Conservation (phyloP, 2,797 vertebrate species). For the Artibeus lituratus region DNA sequence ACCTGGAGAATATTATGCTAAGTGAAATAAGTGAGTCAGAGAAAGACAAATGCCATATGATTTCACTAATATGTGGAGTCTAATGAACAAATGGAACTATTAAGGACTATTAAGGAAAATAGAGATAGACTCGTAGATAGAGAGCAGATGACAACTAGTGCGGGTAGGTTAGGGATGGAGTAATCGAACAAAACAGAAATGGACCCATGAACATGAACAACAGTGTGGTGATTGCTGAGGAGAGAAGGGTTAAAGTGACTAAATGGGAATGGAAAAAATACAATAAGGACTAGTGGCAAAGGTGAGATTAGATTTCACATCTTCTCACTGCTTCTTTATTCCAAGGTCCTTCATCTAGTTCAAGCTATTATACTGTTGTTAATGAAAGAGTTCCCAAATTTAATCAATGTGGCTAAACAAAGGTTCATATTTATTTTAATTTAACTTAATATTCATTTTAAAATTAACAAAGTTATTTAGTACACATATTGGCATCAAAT, state of each 20-base stretch:
- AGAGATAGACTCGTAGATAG: too few species aligned
- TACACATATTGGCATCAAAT: background rate
- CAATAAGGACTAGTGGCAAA: background rate
- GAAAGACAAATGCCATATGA: background rate
- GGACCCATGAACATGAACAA: too few species aligned
- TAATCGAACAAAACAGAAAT: too few species aligned
- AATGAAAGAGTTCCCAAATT: background rate
- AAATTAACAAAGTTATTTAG: background rate
- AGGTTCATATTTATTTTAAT: background rate
- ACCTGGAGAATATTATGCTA: too few species aligned
- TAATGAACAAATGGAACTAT: too few species aligned
- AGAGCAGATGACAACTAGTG: too few species aligned
- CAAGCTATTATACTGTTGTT: background rate
- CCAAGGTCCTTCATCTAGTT: background rate
- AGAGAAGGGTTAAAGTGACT: background rate
- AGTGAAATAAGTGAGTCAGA: background rate
- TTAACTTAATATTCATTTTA: conserved; percentile 5
- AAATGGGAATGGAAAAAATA: background rate
- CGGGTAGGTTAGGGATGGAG: too few species aligned
- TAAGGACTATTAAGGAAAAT: too few species aligned
- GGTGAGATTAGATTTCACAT: background rate
- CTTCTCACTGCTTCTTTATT: background rate
- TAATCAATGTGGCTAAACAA: background rate
- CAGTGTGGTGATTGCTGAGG: background rate
- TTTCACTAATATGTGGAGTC: too few species aligned